phyloP scores from a whole-genome alignment of 2,797 vertebrate species.

The Leucoraja ocellata region DNA sequence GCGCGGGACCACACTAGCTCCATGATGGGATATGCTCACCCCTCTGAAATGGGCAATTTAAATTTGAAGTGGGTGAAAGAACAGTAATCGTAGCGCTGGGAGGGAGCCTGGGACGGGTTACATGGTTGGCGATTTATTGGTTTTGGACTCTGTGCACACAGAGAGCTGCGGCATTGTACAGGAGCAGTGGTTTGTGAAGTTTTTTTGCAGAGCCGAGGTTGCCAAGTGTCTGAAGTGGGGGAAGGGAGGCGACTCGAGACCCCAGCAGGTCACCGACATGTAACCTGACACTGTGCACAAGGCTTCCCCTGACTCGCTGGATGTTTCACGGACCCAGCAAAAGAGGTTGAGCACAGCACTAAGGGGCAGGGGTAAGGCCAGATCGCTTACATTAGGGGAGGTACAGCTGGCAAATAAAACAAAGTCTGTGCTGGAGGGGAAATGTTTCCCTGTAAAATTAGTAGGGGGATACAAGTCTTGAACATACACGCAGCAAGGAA shows the following conservation, averaged over 20 bases:
- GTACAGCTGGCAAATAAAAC: background rate
- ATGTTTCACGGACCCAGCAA: background rate
- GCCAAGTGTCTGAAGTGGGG: constrained; percentile 13
- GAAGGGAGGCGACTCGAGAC: background rate
- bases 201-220: background rate
- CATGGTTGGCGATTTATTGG: constrained; percentile 5
- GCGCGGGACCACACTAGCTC: too few relatives aligned
- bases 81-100: background rate
- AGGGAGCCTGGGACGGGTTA: background rate
- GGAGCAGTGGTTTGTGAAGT: constrained; percentile 23
- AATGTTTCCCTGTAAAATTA: background rate
- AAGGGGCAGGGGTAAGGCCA: too few relatives aligned
- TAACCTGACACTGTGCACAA: constrained; percentile 14
- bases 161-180: background rate
- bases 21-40: too few relatives aligned
- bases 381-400: background rate
- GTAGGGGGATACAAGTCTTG: background rate
- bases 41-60: too few relatives aligned
- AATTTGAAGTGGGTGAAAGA: background rate
- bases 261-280: constrained; percentile 11
- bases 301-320: background rate
- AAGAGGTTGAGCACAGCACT: background rate
- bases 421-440: too few relatives aligned
- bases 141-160: background rate
- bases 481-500: background rate